A percentile compares a stretch with the other conserved stretches of the same genome.
These are phyloP conservation scores for Penaeus japonicus DNA, from an alignment of 1,140 invertebrate genomes.

Conservation along the genomic window DNA sequence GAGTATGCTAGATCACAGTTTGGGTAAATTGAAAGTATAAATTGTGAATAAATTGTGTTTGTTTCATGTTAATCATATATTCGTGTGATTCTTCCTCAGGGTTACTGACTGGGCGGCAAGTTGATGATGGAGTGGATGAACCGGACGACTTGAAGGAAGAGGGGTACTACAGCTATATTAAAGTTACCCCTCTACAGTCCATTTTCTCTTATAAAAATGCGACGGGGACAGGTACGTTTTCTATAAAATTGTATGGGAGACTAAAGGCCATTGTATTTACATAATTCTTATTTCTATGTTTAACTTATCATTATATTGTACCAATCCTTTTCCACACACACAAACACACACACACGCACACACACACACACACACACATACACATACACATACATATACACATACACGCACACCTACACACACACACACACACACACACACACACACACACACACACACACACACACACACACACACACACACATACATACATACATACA, in stretches of 20 bases:
- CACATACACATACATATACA: background rate
- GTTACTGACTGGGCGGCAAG: too few relatives aligned
- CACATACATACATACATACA: background rate
- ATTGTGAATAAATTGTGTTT: too few relatives aligned
- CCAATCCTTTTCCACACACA: too few relatives aligned
- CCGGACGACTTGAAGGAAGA: too few relatives aligned
- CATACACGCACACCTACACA: background rate
- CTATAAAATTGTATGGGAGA: too few relatives aligned
- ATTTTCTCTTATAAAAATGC: constrained; percentile 9
- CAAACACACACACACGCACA: too few relatives aligned
- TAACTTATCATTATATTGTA: too few relatives aligned
- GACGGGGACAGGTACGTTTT: background rate
- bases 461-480: background rate
- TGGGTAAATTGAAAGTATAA: too few relatives aligned
- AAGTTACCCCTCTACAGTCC: constrained; percentile 20
- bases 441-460: background rate
- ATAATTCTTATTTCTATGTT: background rate
- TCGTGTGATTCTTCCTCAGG: too few relatives aligned
- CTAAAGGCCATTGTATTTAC: background rate
- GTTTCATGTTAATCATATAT: too few relatives aligned
- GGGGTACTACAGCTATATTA: constrained; percentile 25
- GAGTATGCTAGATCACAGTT: too few relatives aligned
- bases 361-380: background rate
- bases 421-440: background rate
- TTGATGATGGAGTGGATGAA: too few relatives aligned